Evolutionary conservation across 2,113 vertebrate genomes (phyloP), one percentile per base, ranked within the genome.

Genomic region (Manacus vitellinus): DNA sequence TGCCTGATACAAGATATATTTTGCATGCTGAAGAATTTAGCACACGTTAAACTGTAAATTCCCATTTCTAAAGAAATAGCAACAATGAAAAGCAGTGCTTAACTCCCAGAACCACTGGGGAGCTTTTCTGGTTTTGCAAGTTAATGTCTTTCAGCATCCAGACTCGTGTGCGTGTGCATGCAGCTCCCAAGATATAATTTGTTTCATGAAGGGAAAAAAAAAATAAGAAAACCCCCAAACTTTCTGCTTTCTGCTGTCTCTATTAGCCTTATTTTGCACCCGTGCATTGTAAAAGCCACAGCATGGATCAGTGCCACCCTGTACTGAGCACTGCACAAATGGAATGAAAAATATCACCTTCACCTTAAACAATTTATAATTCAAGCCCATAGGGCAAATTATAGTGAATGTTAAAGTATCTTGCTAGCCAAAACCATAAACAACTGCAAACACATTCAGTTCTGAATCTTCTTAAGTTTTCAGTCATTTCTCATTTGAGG

Each of bases 401-500:
- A 63, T 7, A 37, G 52, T 18, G 22, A 56, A 92, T 55, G 30
- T 7, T 65, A 37, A 81, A 55, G 10, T 37, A n/a, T 25, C 31
- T 87, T 51, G 16, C n/a, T 54, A 33, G 72, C 47, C 70, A 89
- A 84, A 92, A 86, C 2, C 10, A 73, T 73, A 71, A 94, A 33
- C 21, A 81, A 30, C 75, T 46, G 65, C 33, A 89, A 88, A 65
- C 21, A 68, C 9, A 35, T 72, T 78, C 3, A 1, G 22, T 49
- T 94, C 10, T 78, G 88, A 80, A 86, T 66, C 46, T 66, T 47
- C 51, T 37, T 78, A n/a, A 65, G 49, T 66, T 89, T 96, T 93
- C n/a, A 51, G 30, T 93, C 51, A 17, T 82, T 85, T 43, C 39
- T 79, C 31, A 23, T 54, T 76, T 30, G 41, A 83, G 47, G 22